Evolutionary conservation across 2,888 invertebrate genomes (phyloP).

Genomic region (Nipponacmea schrenckii): DNA sequence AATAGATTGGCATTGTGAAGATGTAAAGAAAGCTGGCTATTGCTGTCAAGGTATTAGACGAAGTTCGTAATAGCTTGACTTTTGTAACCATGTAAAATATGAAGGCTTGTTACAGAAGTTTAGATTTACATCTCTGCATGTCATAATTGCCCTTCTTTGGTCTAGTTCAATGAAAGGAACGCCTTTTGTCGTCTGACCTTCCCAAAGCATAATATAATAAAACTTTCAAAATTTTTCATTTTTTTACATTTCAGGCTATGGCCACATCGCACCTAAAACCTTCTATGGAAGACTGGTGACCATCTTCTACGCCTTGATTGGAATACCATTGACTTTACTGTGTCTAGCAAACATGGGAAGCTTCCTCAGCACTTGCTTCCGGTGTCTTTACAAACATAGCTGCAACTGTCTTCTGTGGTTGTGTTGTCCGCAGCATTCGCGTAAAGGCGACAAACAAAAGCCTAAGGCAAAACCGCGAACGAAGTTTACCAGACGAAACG

Average conservation of each 20-base stretch:
- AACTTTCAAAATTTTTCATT: not conserved
- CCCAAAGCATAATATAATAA: no score
- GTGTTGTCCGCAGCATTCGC: slow-evolving; percentile 25
- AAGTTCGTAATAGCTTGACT: no score
- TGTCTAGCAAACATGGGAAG: slow-evolving; percentile 57
- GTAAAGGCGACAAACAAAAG: slow-evolving; percentile 8
- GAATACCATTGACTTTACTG: slow-evolving; percentile 57
- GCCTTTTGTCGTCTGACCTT: no score
- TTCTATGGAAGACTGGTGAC: slow-evolving; percentile 47
- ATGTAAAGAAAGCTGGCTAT: no score
- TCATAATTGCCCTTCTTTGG: no score
- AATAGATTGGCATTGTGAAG: no score
- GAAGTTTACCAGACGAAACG: not conserved
- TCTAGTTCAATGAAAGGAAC: no score
- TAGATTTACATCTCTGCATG: no score
- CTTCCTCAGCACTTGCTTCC: slow-evolving; percentile 55
- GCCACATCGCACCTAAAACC: slow-evolving; percentile 56
- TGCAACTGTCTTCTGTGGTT: slow-evolving; percentile 30
- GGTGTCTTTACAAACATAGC: slow-evolving; percentile 54
- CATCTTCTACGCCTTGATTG: slow-evolving; percentile 57
- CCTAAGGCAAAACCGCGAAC: slow-evolving; percentile 11
- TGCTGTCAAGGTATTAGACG: no score
- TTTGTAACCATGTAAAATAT: no score
- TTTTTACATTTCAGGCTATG: slow-evolving; percentile 49
- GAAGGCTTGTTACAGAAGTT: no score